These are phyloP conservation scores for Orientallactaga bullata DNA, from an alignment of 2,113 vertebrate genomes.

Conservation along the genomic window DNA sequence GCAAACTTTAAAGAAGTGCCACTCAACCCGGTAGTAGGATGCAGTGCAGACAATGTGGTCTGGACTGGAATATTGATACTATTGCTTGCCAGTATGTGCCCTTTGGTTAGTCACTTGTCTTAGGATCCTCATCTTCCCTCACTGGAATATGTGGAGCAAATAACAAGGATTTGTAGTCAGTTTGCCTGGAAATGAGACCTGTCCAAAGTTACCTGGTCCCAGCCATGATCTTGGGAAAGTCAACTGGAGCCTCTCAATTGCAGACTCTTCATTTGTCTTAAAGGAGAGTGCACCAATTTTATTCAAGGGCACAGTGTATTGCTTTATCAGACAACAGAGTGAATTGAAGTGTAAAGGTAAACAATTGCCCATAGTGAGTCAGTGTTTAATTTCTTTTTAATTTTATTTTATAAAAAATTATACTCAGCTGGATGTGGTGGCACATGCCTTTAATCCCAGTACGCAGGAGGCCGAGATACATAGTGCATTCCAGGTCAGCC, in stretches of 20 bases:
- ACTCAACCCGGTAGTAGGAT: background rate
- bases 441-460: no score
- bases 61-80: background rate
- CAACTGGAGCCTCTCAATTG: background rate
- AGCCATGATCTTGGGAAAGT: background rate
- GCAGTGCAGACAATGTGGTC: background rate
- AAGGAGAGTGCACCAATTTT: no score
- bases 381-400: no score
- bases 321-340: no score
- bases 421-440: no score
- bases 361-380: no score
- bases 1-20: background rate
- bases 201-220: background rate
- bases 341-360: no score
- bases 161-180: background rate
- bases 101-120: background rate
- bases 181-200: background rate
- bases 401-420: background rate
- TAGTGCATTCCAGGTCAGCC: no score
- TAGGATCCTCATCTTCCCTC: background rate
- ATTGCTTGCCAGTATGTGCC: background rate
- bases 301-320: no score
- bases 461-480: no score
- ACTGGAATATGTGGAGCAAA: background rate
- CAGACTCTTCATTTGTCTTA: conserved; percentile 3